Conservation (phyloP, 2,797 vertebrate species). For the Mormyrops attenuatus region DNA sequence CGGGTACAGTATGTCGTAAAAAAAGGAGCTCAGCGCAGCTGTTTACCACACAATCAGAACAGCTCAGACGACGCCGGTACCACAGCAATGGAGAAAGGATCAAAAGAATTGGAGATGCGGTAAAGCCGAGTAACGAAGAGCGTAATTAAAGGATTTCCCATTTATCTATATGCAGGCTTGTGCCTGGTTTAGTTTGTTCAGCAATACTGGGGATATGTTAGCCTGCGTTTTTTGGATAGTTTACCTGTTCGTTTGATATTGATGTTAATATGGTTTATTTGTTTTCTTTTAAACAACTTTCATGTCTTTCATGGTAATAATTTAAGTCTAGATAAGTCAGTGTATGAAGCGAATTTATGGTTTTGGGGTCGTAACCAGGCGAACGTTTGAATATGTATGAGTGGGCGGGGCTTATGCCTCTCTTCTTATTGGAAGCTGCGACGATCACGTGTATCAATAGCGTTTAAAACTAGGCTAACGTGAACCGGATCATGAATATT, state of each 20-base stretch:
- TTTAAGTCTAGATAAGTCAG: not conserved
- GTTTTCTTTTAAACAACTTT: not conserved
- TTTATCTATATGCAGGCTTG: not conserved
- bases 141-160: not conserved
- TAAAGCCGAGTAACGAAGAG: not conserved
- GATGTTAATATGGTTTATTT: not conserved
- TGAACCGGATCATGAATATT: not conserved
- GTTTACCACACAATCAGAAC: not conserved
- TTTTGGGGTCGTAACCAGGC: not conserved
- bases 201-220: not conserved
- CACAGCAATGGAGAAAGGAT: not conserved
- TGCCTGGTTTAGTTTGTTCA: not conserved
- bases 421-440: not conserved
- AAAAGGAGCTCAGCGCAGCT: not conserved
- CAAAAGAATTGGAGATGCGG: not conserved
- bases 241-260: not conserved
- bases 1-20: not conserved
- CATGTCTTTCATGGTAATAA: not conserved
- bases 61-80: not conserved
- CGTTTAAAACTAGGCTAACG: not conserved
- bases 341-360: not conserved
- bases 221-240: not conserved
- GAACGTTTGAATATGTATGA: not conserved
- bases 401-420: too few species aligned
- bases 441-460: not conserved